A percentile compares a stretch with the other conserved stretches of the same genome.
phyloP scores from a whole-genome alignment of 2,888 invertebrate species.

The Trichacis sp. region DNA sequence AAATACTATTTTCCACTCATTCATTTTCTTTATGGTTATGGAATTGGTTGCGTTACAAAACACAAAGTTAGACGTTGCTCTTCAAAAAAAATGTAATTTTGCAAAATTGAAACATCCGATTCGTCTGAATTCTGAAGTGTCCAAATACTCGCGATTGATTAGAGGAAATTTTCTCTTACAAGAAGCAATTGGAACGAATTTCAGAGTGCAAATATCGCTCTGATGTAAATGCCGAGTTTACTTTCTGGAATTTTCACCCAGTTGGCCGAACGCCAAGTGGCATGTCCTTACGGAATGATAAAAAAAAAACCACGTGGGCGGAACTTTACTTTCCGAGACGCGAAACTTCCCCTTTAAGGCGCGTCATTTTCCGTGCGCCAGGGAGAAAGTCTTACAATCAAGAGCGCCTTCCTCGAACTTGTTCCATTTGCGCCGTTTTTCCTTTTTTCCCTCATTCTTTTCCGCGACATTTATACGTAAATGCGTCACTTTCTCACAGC shows the following conservation, averaged over 20 bases:
- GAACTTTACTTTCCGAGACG: constrained; percentile 59
- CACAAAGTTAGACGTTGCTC: too few relatives aligned
- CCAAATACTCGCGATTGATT: background rate
- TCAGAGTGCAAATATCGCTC: constrained; percentile 52
- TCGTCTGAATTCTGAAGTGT: too few relatives aligned
- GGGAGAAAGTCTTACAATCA: constrained; percentile 52
- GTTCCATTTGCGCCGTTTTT: constrained; percentile 36
- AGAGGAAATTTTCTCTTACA: background rate
- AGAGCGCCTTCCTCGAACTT: constrained; percentile 42
- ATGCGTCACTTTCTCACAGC: constrained; percentile 49
- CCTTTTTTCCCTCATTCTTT: constrained; percentile 33
- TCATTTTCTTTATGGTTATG: too few relatives aligned
- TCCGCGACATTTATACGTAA: constrained; percentile 41
- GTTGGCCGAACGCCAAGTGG: constrained; percentile 62
- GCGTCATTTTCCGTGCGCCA: constrained; percentile 46
- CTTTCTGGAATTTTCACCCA: constrained; percentile 68
- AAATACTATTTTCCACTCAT: too few relatives aligned
- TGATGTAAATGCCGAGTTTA: constrained; percentile 65
- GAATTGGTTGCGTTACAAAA: too few relatives aligned
- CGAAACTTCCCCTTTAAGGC: constrained; percentile 67
- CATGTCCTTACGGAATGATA: constrained; percentile 34
- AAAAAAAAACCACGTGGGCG: constrained; percentile 35
- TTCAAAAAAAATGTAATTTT: too few relatives aligned
- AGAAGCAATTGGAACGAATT: constrained; percentile 63
- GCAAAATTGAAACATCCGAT: background rate